Evolutionary conservation across 2,113 vertebrate species (phyloP), one percentile per base, ranked within the genome.

Genomic region (Scophthalmus maximus): DNA sequence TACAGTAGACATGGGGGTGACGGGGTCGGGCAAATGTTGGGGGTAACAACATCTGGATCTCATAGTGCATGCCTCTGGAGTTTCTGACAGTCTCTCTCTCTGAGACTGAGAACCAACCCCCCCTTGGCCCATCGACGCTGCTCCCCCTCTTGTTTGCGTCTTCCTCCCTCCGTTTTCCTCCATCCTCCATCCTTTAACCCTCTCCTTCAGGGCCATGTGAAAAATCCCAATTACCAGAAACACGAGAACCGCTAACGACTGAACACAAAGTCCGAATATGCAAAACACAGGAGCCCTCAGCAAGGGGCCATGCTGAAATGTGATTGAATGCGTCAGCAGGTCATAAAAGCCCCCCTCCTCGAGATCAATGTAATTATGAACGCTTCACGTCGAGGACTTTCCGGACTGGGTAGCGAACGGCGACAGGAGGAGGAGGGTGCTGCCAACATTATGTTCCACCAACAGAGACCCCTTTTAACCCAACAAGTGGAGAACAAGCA

Each of bases 181-280:
- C n/a, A 50, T 53, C 42, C 38, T 57, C 56, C 8, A 25, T 65
- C 49, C n/a, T 61, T 40, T 78, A 58, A 32, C 64, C 80, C 50
- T 69, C 65, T 81, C 62, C 42, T 59, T 61, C 44, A 70, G 76
- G 68, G 74, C 77, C 83, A 77, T 87, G 84, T 92, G 88, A 92
- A 92, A 92, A 88, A 72, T 88, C 73, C 79, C 89, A 92, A 91
- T 93, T 92, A 91, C 79, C 36, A 79, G 85, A 88, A 89, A 84
- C 83, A 64, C 8, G 59, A 88, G 76, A 87, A 50, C 79, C 22
- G 68, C 60, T 49, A 75, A 78, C 8, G 38, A 73, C 76, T 84
- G 78, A 71, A 89, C 68, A 58, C 83, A 88, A 91, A 89, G 73
- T 58, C 75, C 66, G 76, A 76, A 88, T 91, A 88, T 76, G 79